phyloP scores from a whole-genome alignment of 1,140 invertebrate genomes.

The Heliconius melpomene region DNA sequence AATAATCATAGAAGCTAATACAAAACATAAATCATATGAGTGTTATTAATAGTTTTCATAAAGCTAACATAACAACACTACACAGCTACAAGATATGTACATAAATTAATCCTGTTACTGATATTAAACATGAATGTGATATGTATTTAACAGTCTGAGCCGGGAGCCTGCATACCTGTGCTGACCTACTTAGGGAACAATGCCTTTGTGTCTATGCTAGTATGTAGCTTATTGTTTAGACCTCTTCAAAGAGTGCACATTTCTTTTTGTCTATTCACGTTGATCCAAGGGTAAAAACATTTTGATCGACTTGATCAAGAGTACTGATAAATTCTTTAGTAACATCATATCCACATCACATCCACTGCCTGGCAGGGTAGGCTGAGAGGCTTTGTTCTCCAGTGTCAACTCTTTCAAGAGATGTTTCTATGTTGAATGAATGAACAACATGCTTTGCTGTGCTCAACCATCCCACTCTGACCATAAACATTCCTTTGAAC shows the following conservation, averaged over 20 bases:
- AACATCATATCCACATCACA: too few species aligned
- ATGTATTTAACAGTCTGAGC: conserved; percentile 13
- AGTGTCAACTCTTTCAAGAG: too few species aligned
- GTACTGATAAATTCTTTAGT: neutral
- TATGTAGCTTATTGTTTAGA: conserved; percentile 18
- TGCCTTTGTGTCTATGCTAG: conserved; percentile 22
- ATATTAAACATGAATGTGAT: conserved; percentile 15
- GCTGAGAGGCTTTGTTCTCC: too few species aligned
- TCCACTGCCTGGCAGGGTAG: too few species aligned
- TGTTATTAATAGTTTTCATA: neutral
- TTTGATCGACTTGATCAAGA: neutral
- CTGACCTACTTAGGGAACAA: conserved; percentile 28
- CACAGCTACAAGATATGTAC: neutral
- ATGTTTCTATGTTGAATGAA: neutral
- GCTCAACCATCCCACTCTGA: too few species aligned
- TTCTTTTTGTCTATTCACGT: neutral
- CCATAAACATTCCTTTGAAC: too few species aligned
- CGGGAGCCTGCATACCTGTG: conserved; percentile 15
- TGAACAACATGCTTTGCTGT: neutral
- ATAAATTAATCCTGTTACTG: conserved; percentile 10
- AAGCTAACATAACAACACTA: neutral
- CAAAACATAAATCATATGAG: neutral
- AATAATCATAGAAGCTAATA: neutral
- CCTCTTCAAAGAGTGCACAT: neutral
- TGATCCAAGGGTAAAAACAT: neutral